Evolutionary conservation across 2,797 vertebrate species (phyloP).

Genomic region (Diglossa cyanea): DNA sequence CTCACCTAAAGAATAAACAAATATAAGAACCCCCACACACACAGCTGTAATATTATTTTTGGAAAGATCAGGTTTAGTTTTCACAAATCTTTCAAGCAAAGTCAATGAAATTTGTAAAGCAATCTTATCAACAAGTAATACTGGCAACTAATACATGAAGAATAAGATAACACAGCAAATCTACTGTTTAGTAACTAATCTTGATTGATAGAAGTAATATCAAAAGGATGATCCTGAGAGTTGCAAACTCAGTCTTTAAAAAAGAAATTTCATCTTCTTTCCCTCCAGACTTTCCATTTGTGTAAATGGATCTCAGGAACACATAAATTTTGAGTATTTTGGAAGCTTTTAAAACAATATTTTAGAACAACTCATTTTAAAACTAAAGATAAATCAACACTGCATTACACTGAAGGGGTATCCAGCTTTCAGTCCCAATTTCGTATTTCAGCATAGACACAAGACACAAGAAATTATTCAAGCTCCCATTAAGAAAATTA

Average conservation of each 20-base stretch:
- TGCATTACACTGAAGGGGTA: neutral
- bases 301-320: neutral
- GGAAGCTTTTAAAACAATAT: neutral
- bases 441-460: neutral
- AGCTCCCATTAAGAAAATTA: neutral
- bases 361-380: neutral
- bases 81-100: neutral
- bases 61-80: neutral
- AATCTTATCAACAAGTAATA: neutral
- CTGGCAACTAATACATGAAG: neutral
- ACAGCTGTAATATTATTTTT: neutral
- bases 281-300: neutral
- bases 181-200: neutral
- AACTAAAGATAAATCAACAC: neutral
- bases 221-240: neutral
- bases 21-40: accelerated
- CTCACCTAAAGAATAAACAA: constrained; percentile 48
- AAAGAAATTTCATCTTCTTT: neutral
- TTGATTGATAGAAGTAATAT: neutral
- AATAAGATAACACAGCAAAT: neutral
- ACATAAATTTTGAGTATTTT: neutral
- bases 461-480: neutral
- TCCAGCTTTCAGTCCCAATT: neutral
- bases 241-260: neutral
- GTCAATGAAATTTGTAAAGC: neutral